A percentile compares a stretch with the other conserved stretches of the same genome.
Evolutionary conservation across 2,797 vertebrate genomes (phyloP).

Genomic region (Cryptoblepharus egeriae): DNA sequence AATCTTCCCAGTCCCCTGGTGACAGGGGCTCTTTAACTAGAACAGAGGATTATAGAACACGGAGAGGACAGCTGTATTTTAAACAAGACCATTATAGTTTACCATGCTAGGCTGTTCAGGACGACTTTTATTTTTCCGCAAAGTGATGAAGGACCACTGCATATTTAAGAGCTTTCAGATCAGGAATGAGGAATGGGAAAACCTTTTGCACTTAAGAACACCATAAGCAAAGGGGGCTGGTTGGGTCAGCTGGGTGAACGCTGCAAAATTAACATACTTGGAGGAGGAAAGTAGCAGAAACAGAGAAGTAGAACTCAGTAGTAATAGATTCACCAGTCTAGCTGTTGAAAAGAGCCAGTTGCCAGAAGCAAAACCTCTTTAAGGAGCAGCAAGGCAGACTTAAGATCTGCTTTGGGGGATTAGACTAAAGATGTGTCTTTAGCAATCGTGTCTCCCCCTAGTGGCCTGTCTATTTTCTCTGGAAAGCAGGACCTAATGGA

Average conservation of each 20-base stretch:
- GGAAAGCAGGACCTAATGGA: neutral
- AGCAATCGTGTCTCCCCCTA: neutral
- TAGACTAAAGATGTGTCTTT: neutral
- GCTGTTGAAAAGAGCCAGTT: neutral
- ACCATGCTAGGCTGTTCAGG: constrained; percentile 53
- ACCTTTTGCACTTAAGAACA: neutral
- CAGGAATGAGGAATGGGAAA: constrained; percentile 35
- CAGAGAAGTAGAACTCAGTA: neutral
- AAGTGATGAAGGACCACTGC: constrained; percentile 35
- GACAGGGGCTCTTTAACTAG: constrained; percentile 63
- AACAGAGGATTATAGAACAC: constrained; percentile 57
- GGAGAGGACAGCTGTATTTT: constrained; percentile 70
- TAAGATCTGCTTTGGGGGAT: neutral
- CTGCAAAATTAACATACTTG: neutral
- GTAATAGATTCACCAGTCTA: constrained; percentile 30
- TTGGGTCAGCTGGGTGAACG: constrained; percentile 44
- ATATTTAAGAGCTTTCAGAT: constrained; percentile 42
- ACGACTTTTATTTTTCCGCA: constrained; percentile 61
- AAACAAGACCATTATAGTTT: constrained; percentile 61
- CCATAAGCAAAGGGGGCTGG: constrained; percentile 38
- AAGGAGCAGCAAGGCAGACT: neutral
- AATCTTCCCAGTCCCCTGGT: constrained; percentile 61
- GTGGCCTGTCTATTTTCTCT: neutral
- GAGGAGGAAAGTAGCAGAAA: constrained; percentile 32
- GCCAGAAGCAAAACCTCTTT: neutral